These are phyloP conservation scores for Gallinago jamesoni DNA, from an alignment of 2,113 vertebrate genomes.

Conservation along the genomic window DNA sequence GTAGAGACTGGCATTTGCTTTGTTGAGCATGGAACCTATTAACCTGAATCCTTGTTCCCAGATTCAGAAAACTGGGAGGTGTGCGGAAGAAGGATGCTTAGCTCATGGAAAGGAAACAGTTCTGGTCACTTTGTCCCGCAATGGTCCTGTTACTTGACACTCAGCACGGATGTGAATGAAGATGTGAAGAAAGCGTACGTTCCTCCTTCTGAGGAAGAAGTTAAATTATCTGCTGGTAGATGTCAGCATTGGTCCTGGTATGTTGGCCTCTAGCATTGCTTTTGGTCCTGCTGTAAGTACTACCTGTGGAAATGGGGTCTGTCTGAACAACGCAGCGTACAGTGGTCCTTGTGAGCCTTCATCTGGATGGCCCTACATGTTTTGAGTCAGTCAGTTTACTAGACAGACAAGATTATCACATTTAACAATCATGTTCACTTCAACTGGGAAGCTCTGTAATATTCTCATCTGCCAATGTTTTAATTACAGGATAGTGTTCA, in stretches of 20 bases:
- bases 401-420: conserved; percentile 36
- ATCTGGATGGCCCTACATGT: background rate
- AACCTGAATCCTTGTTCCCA: background rate
- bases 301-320: background rate
- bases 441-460: conserved; percentile 66
- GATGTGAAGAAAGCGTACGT: background rate
- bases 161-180: background rate
- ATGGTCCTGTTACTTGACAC: background rate
- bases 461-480: conserved; percentile 72
- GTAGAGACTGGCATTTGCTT: background rate
- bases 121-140: background rate
- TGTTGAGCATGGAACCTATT: background rate
- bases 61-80: background rate
- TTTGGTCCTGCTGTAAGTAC: background rate
- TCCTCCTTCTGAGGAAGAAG: background rate
- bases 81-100: background rate
- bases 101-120: background rate
- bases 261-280: background rate
- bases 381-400: conserved; percentile 25
- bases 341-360: background rate
- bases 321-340: background rate
- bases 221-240: background rate
- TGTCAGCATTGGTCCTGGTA: background rate
- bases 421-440: conserved; percentile 62
- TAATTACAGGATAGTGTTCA: conserved; percentile 70